These are phyloP conservation scores for Lanius ludovicianus DNA, from an alignment of 2,113 vertebrate species.

Conservation along the genomic window DNA sequence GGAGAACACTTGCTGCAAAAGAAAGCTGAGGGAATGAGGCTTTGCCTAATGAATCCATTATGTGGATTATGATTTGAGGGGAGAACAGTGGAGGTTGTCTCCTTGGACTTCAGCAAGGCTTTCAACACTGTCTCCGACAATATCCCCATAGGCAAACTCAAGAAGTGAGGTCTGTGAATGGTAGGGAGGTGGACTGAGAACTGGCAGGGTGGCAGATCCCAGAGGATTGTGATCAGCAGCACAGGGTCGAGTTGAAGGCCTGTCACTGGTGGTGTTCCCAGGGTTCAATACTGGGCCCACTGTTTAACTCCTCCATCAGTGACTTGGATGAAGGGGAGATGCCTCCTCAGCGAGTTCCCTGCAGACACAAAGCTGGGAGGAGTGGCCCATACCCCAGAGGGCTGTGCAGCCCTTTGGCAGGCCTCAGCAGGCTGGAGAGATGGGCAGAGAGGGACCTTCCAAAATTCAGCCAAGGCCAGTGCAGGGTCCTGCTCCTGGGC, in stretches of 20 bases:
- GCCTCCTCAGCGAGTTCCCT: neutral
- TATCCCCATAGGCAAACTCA: neutral
- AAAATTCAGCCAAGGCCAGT: neutral
- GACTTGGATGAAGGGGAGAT: neutral
- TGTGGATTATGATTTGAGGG: neutral
- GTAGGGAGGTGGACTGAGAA: neutral
- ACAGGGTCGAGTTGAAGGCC: neutral
- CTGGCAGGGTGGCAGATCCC: neutral
- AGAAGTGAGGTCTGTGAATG: neutral
- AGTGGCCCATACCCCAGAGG: neutral
- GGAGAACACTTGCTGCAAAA: neutral
- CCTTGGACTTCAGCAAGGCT: neutral
- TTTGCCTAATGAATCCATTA: neutral
- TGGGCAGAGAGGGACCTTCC: neutral
- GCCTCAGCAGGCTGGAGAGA: neutral
- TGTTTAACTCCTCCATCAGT: neutral
- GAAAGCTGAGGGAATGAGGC: neutral
- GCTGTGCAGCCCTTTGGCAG: neutral
- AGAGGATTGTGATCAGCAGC: rapidly evolving
- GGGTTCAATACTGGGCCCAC: neutral
- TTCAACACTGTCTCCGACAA: neutral
- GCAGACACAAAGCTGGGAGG: neutral
- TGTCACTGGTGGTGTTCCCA: no score
- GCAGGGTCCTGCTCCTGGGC: neutral
- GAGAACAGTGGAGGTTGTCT: neutral